These are phyloP conservation scores for Ispidina lecontei DNA, from an alignment of 2,797 vertebrate species.

Conservation along the genomic window DNA sequence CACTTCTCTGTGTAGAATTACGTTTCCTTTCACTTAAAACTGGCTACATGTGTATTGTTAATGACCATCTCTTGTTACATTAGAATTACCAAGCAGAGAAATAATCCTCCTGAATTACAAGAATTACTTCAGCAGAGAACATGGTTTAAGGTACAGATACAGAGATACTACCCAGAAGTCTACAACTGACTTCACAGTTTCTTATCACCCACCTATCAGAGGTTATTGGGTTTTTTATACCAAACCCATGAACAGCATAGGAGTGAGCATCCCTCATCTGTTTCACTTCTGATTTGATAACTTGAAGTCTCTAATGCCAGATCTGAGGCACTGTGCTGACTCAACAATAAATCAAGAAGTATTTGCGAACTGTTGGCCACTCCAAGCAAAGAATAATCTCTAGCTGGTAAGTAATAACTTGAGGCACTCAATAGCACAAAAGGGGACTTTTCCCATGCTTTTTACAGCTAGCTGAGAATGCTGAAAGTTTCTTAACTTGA, in stretches of 20 bases:
- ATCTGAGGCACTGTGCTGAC: neutral
- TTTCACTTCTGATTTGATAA: neutral
- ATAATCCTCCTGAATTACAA: neutral
- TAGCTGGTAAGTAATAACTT: neutral
- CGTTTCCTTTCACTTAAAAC: no score
- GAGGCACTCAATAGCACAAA: neutral
- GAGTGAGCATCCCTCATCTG: neutral
- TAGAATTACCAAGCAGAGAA: no score
- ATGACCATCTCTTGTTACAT: no score
- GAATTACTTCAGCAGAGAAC: neutral
- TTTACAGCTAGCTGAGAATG: neutral
- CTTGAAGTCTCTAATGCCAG: neutral
- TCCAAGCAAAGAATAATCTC: neutral
- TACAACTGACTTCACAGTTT: neutral
- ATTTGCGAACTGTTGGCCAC: neutral
- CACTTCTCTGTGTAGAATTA: no score
- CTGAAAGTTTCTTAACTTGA: neutral
- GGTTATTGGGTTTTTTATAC: neutral
- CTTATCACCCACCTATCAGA: neutral
- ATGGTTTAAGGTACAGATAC: neutral
- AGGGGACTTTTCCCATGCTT: neutral
- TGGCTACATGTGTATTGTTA: no score
- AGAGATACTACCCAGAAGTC: neutral
- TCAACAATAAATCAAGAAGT: neutral
- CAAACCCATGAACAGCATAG: neutral